Evolutionary conservation across 1,140 invertebrate genomes (phyloP).

Genomic region (Ptiloglossa arizonensis): DNA sequence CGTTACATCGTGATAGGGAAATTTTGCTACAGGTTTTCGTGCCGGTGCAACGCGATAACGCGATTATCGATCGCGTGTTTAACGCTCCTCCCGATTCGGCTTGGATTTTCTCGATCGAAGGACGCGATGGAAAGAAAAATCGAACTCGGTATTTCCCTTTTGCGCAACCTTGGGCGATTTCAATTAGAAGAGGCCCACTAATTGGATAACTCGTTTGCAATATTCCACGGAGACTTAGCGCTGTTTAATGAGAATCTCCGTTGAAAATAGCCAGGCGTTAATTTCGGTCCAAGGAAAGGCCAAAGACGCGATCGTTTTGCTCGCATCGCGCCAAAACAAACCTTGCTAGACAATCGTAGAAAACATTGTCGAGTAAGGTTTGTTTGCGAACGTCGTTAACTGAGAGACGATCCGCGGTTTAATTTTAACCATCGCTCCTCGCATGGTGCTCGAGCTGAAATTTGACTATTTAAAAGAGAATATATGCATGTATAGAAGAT

Average conservation of each 20-base stretch:
- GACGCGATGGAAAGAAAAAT: neutral
- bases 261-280: constrained; percentile 44
- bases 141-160: neutral
- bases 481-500: too few species aligned
- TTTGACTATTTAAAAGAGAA: neutral
- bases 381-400: neutral
- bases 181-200: constrained; percentile 59
- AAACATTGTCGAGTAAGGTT: neutral
- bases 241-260: constrained; percentile 17
- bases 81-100: too few species aligned
- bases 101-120: neutral
- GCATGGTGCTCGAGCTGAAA: neutral
- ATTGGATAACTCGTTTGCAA: constrained; percentile 47
- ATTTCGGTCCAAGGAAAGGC: constrained; percentile 53
- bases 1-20: too few species aligned
- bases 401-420: neutral
- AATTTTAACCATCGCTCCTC: constrained; percentile 5
- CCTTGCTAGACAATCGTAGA: constrained; percentile 20
- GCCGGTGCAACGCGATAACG: too few species aligned
- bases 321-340: neutral
- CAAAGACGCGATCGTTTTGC: constrained; percentile 32
- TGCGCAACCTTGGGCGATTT: constrained; percentile 45
- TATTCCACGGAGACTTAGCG: constrained; percentile 24
- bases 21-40: too few species aligned
- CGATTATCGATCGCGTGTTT: too few species aligned